These are phyloP conservation scores for Hemiprocne comata DNA, from an alignment of 2,113 vertebrate species.

Conservation along the genomic window DNA sequence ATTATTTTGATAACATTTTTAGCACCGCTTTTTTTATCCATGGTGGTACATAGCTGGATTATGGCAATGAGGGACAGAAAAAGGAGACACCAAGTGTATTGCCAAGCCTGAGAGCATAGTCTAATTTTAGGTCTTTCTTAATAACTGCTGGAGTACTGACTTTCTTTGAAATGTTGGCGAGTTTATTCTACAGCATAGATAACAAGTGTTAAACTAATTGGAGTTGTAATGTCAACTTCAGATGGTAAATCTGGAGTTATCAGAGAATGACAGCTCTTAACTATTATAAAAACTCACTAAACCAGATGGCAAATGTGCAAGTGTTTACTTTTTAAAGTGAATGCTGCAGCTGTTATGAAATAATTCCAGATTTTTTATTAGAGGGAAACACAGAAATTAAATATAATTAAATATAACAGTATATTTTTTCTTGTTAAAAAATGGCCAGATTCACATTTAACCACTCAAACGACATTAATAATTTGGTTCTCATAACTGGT, in stretches of 20 bases:
- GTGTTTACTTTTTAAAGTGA: slow-evolving; percentile 62
- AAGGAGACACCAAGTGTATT: not conserved
- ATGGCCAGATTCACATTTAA: not conserved
- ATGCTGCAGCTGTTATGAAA: slow-evolving; percentile 59
- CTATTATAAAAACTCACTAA: slow-evolving; percentile 48
- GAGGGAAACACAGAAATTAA: slow-evolving; percentile 21
- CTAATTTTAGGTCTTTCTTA: slow-evolving; percentile 7
- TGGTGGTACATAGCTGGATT: not conserved
- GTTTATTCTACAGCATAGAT: not conserved
- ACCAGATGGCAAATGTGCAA: slow-evolving; percentile 62
- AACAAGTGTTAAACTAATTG: slow-evolving; percentile 15
- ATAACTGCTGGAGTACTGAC: not conserved
- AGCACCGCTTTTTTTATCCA: not conserved
- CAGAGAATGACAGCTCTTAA: slow-evolving; percentile 47
- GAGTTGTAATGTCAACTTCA: slow-evolving; percentile 24
- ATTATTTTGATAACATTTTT: not conserved
- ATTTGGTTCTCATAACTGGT: not conserved
- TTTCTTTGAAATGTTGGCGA: not conserved
- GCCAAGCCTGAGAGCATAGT: not conserved
- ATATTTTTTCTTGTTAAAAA: slow-evolving; percentile 48
- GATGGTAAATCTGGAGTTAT: slow-evolving; percentile 41
- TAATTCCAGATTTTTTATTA: slow-evolving; percentile 58
- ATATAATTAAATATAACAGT: slow-evolving; percentile 40
- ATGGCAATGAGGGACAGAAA: not conserved
- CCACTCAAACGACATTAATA: slow-evolving; percentile 7